Base-by-base conservation (phyloP, 2,113 vertebrate species). In the Jaculus jaculus region DNA sequence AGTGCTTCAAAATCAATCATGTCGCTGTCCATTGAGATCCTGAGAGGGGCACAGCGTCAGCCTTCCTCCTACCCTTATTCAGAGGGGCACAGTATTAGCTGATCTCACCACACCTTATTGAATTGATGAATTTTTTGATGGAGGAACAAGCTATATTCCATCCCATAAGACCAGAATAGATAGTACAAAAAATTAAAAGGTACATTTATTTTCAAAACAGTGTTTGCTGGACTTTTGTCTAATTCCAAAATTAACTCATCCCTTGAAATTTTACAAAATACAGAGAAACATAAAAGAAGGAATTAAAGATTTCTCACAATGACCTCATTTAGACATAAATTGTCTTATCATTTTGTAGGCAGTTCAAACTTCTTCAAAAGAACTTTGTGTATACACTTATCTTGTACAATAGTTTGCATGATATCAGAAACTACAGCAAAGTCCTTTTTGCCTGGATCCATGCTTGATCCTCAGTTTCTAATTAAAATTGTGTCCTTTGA, bases 401-500 rank as follows among this genome's bases (percentile, higher is more conserved):
- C 12, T 61, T 83, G 37, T 65, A 20, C 51, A 77, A 84, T 21
- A 2, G 2, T 86, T 65, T 90, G 71, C 21, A 24, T 85, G n/a
- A 88, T n/a, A 34, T 74, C 91, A 42, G 17, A 39, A 71, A 84
- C 18, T 21, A 90, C 84, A 87, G 26, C 12, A 93, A 80, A n/a
- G 21, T 79, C 9, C 13, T 73, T 94, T 89, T 47, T 71, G 32
- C 30, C 24, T 92, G 18, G 21, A 10, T 60, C 20, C 34, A 66
- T 54, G 39, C 84, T 86, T 39, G 63, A 91, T 87, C 39, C 4
- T 65, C 37, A 69, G 5, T 88, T 94, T 93, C 34, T 61, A 77
- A 21, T 84, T 68, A 89, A 88, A 94, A 91, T 72, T 34, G 37
- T 78, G 94, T 91, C 60, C 20, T 82, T 92, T 34, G 51, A 83